Conservation (phyloP, 2,888 invertebrate genomes). For the Tipula unca region DNA sequence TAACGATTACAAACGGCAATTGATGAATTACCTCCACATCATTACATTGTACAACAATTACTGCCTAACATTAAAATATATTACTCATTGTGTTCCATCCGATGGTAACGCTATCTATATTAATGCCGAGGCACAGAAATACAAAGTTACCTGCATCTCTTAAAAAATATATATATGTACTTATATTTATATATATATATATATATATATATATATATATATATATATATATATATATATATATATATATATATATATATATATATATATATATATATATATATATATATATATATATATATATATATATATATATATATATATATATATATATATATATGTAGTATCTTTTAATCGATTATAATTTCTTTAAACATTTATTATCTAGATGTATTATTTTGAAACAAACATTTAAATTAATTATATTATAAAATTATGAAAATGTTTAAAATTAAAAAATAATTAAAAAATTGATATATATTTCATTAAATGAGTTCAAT, state of each 20-base stretch:
- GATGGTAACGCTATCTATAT: background rate
- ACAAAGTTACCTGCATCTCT: background rate
- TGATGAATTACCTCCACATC: conserved; percentile 93
- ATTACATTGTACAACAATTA: conserved; percentile 83
- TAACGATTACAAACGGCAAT: conserved; percentile 98
- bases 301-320: no score
- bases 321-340: no score
- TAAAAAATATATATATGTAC: no score
- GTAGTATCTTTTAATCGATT: background rate
- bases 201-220: no score
- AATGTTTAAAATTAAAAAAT: background rate
- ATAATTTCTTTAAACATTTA: background rate
- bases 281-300: no score
- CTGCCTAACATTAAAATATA: background rate
- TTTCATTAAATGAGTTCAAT: no score
- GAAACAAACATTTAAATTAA: background rate
- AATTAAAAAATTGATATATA: background rate
- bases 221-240: no score
- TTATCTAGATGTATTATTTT: background rate
- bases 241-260: no score
- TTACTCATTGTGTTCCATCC: background rate
- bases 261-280: no score
- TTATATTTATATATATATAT: no score
- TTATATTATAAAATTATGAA: background rate
- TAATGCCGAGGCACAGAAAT: no score